Evolutionary conservation across 2,113 vertebrate genomes (phyloP), one percentile per base, ranked within the genome.

Genomic region (Rhynchomys soricoides): DNA sequence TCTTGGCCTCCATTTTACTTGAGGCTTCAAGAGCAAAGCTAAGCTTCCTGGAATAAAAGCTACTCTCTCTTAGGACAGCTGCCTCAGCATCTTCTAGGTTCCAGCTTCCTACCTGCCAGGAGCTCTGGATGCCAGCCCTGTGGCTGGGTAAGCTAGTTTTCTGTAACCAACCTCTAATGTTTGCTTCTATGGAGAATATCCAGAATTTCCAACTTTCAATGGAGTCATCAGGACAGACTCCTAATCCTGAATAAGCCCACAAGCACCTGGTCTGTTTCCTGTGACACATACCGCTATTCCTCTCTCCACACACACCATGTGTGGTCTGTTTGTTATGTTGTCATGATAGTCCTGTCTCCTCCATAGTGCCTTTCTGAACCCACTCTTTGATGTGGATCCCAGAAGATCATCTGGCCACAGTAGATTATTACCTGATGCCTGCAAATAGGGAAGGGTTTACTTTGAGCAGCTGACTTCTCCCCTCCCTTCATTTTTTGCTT

Each of bases 401-500:
- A 8, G 86, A 16, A 4, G 34, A 52, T 40, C 7, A 9, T 24
- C 15, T 19, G 55, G 66, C 50, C 22, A 4, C 11, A 57, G 57
- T 17, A 3, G 17, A 34, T 11, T 26, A 52, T 74, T 40, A 52
- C 0, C 9, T 48, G 17, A 26, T 12, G 21, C 1, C 11, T 31
- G 22, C 5, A 13, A 2, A 2, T 6, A 2, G 5, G 34, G 0
- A 3, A 12, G 19, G 82, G 0, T 29, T 15, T 7, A 21, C 0
- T 24, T 10, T 6, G 11, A 0, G 34, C 12, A 19, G 24, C 4
- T 0, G 0, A 17, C 37, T 7, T 6, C 3, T 1, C 1, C 0
- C 4, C 11, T 29, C 1, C 11, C 0, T 7, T 0, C 5, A 7
- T 59, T 40, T 48, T 59, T 17, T 40, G 57, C 7, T 81, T 59